A percentile compares a stretch with the other conserved stretches of the same genome.
These are phyloP conservation scores for Lucilia cuprina DNA, from an alignment of 1,140 invertebrate genomes.

Conservation along the genomic window DNA sequence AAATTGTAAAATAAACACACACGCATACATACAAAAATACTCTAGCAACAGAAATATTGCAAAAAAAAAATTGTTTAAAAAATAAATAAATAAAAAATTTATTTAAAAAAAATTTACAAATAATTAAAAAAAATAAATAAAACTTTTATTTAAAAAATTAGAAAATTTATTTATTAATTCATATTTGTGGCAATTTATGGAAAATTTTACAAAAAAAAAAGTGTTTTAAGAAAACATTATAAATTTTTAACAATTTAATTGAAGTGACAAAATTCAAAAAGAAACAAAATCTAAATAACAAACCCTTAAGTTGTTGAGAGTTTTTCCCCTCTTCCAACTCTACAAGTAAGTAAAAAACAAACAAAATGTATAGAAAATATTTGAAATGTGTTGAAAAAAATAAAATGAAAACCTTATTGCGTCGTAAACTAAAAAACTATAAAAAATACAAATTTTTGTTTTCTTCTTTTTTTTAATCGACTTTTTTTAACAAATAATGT, in stretches of 20 bases:
- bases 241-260: neutral
- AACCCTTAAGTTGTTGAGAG: neutral
- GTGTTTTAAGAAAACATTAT: neutral
- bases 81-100: neutral
- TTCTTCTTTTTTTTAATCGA: too few species aligned
- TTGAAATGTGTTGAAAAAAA: neutral
- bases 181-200: too few species aligned
- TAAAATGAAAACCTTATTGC: constrained; percentile 6
- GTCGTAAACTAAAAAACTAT: neutral
- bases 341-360: constrained; percentile 3
- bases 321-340: neutral
- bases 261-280: neutral
- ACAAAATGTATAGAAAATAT: neutral
- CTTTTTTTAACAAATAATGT: neutral
- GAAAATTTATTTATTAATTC: too few species aligned
- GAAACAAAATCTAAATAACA: neutral
- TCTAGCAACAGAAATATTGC: neutral
- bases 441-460: neutral
- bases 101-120: neutral
- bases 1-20: neutral
- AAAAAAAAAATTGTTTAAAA: neutral
- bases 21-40: neutral
- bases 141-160: too few species aligned
- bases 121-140: neutral
- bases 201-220: neutral